phyloP scores from a whole-genome alignment of 2,797 vertebrate genomes.

The Mormyrops boulengeri region DNA sequence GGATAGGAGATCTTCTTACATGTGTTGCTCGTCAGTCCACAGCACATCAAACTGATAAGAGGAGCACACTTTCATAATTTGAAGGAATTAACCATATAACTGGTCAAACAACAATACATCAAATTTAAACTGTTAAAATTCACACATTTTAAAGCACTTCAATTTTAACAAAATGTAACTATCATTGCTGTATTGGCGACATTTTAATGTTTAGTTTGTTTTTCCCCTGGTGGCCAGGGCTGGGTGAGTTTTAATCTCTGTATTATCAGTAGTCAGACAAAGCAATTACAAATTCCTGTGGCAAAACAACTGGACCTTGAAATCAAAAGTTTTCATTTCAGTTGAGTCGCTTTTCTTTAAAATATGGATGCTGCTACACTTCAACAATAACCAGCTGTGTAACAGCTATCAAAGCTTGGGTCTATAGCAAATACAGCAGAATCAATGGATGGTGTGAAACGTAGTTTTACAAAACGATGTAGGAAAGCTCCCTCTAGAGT shows the following conservation, averaged over 20 bases:
- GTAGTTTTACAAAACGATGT: not conserved
- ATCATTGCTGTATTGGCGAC: not conserved
- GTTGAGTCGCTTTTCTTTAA: not conserved
- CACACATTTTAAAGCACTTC: not conserved
- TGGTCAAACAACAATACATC: not conserved
- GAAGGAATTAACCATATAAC: not conserved
- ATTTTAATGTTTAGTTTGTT: not conserved
- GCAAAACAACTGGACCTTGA: not conserved
- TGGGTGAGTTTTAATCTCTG: not conserved
- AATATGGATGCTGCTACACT: not conserved
- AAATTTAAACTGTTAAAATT: not conserved
- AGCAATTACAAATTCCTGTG: not conserved
- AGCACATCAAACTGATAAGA: not conserved
- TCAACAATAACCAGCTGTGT: not conserved
- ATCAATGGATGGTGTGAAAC: not conserved
- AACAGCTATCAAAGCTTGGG: not conserved
- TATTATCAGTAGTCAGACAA: not conserved
- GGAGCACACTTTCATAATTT: not conserved
- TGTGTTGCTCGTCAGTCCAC: not conserved
- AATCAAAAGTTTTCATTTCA: slow-evolving; percentile 1
- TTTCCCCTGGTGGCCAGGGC: not conserved
- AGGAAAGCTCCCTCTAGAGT: not conserved
- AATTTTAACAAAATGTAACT: not conserved
- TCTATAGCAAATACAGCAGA: not conserved
- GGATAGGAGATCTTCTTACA: not conserved